Conservation (phyloP, 2,797 vertebrate species). For the Sebastes diploproa region DNA sequence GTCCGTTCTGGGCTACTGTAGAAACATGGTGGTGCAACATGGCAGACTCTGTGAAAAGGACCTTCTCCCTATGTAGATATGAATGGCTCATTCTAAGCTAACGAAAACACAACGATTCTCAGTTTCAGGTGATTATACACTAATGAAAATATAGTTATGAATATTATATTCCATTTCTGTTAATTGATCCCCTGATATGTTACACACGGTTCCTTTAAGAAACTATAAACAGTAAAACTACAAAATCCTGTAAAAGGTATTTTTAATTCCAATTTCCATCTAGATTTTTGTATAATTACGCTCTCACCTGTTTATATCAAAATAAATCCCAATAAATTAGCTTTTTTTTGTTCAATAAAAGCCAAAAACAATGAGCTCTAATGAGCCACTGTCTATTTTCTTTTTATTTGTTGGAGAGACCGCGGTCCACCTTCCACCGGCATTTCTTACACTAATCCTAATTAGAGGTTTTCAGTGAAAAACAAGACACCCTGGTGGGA, state of each 20-base stretch:
- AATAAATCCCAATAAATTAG: neutral
- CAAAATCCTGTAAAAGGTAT: neutral
- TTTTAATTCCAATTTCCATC: neutral
- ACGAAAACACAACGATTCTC: no score
- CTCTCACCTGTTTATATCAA: neutral
- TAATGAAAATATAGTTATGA: no score
- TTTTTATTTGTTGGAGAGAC: neutral
- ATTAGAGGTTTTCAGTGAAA: slow-evolving; percentile 2
- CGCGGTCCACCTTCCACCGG: neutral
- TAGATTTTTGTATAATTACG: neutral
- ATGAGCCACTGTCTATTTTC: neutral
- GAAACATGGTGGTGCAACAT: no score
- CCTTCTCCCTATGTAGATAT: no score
- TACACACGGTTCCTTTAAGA: no score
- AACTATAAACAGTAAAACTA: neutral
- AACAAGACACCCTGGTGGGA: slow-evolving; percentile 2
- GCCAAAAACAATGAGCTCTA: neutral
- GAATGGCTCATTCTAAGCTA: no score
- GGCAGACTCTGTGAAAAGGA: no score
- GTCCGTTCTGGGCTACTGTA: no score
- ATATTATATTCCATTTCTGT: no score
- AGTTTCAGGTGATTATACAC: no score
- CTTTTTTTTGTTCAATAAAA: neutral
- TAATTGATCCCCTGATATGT: no score
- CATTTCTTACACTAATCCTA: slow-evolving; percentile 6